Base-by-base conservation (phyloP, 1,140 invertebrate genomes). In the Adoxophyes honmai region DNA sequence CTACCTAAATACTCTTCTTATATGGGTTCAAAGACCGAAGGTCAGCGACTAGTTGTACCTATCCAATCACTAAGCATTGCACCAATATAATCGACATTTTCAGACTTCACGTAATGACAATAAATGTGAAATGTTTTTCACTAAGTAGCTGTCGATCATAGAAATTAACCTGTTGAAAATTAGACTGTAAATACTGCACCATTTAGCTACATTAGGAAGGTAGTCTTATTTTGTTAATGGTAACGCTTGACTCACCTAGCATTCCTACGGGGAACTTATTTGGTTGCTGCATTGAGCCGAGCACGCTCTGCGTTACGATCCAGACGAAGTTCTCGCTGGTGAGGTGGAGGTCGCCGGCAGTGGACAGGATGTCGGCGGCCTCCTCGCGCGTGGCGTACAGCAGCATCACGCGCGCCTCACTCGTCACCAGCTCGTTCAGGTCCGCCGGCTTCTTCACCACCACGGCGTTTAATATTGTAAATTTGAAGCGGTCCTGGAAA, bases 271-370 rank as follows among this genome's bases (percentile, higher is more conserved):
- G 97, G 80, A 98, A 98, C 68, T 96, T 93, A 61, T 93, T 91
- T 0, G 94, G 92, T n/a, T 94, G 93, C 67, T 94, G 84, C 74
- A 85, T 76, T 1, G 83, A 82, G 11, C 92, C 96, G 35, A 98
- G 96, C 38, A 98, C 96, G 70, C 96, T 96, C 82, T 98, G 96
- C n/a, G 96, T 98, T 0, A 98, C 96, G 44, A 99, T 96, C 98
- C 98, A 99, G 5, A 98, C 96, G 81, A 98, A 98, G 79, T 98
- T 97, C 78, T 97, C 95, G 1, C 96, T 96, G 0, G 97, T 98
- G 39, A 98, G 93, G 64, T 96, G 95, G 62, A 96, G 91, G 65
- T 96, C 93, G 56, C 92, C 91, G 1, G 97, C 97, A 9, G 92
- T 93, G 1, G 92, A 92, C 38, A 99, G 89, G 21, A 99, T 98